Conservation (phyloP, 2,113 vertebrate species). For the Climacteris rufus region DNA sequence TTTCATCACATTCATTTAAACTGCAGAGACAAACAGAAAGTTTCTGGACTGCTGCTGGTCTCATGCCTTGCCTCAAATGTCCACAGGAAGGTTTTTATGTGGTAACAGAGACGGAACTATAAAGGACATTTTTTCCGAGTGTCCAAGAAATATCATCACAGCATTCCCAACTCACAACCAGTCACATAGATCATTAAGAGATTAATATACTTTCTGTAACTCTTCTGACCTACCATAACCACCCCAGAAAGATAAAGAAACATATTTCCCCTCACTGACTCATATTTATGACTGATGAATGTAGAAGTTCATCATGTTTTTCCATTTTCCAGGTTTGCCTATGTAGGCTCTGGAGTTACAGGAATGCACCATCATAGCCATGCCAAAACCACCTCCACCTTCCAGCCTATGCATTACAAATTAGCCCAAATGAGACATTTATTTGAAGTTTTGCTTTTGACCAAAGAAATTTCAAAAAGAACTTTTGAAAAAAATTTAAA, state of each 20-base stretch:
- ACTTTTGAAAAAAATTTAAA: too few species aligned
- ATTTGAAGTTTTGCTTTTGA: not conserved
- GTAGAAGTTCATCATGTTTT: not conserved
- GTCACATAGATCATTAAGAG: not conserved
- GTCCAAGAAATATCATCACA: not conserved
- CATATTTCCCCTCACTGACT: not conserved
- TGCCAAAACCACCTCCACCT: not conserved
- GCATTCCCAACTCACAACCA: not conserved
- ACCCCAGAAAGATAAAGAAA: not conserved
- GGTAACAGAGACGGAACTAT: not conserved
- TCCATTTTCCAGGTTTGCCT: not conserved
- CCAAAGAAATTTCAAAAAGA: rapidly evolving
- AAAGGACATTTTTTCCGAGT: not conserved
- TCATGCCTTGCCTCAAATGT: not conserved
- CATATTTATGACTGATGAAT: not conserved
- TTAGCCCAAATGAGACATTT: not conserved
- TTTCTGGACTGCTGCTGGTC: not conserved
- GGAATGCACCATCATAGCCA: rapidly evolving
- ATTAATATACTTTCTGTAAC: not conserved
- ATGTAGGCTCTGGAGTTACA: not conserved
- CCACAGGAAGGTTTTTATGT: not conserved
- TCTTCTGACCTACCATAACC: not conserved
- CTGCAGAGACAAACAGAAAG: not conserved
- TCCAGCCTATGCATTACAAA: not conserved
- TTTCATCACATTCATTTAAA: not conserved